Base-by-base conservation (phyloP, 2,797 vertebrate genomes). In the Helarctos malayanus region DNA sequence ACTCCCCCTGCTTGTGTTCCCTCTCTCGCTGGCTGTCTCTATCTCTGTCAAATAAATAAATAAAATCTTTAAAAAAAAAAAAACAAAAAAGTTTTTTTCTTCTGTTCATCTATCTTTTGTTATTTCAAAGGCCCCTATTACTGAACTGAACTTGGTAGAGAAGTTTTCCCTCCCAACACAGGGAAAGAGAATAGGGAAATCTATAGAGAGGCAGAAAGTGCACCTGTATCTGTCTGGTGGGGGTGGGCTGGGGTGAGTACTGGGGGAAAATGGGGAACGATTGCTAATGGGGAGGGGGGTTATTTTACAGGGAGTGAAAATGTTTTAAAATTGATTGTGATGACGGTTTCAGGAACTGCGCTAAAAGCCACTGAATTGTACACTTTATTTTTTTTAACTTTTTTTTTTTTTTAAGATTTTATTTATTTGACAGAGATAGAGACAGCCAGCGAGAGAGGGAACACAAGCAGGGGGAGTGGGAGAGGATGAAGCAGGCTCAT, bases 81-180 rank as follows among this genome's bases (percentile, higher is more conserved):
- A 35, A n/a, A n/a, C n/a, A n/a, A n/a, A 69, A 69, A 65, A 81
- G 45, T 69, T 90, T 35, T 80, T 91, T 56, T 91, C 63, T 69
- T 32, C 29, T 47, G 63, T 69, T 69, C 32, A 18, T 69, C 47
- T 21, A 29, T 76, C 63, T 69, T 19, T 47, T 35, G 29, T n/a
- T 91, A 81, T 69, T 57, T 69, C 38, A 25, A 81, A 81, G 32
- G 18, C 13, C 27, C 52, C 54, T 38, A 23, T 80, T 57, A 69
- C 25, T 47, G 38, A 91, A 35, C 29, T 10, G n/a, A 69, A 69
- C 15, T 27, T 69, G 35, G 49, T 19, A 91, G 45, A 15, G 56
- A 56, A 80, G 7, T 7, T 81, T 81, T 91, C 68, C 2, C 61
- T 69, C 10, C 49, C 29, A n/a, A 80, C 35, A 45, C 19, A 65